These are phyloP conservation scores for Pelmatolapia mariae DNA, from an alignment of 2,113 vertebrate species.

Conservation along the genomic window DNA sequence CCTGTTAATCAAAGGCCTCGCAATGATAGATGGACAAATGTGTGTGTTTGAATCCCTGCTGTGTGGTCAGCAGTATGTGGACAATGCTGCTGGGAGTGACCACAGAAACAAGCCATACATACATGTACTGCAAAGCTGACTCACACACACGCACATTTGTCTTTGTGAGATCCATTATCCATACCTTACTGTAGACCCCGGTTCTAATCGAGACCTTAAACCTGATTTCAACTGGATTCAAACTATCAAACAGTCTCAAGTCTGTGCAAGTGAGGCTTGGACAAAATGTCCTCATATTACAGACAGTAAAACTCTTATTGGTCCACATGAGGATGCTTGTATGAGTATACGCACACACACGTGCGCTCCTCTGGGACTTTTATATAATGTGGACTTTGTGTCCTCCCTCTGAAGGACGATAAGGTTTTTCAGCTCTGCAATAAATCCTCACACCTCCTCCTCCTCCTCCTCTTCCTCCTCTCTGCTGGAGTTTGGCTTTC, in stretches of 20 bases:
- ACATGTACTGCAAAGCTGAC: background rate
- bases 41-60: background rate
- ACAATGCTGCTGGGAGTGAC: background rate
- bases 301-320: background rate
- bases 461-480: background rate
- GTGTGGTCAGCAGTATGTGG: background rate
- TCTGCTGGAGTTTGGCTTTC: conserved; percentile 1
- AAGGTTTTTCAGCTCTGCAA: conserved; percentile 10
- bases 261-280: background rate
- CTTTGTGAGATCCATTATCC: accelerated
- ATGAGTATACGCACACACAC: background rate
- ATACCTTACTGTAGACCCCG: background rate
- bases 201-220: background rate
- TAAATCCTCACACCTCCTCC: conserved; percentile 27
- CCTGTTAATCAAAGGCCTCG: background rate
- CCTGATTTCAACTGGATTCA: background rate
- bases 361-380: background rate
- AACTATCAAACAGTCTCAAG: background rate
- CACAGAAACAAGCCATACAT: background rate
- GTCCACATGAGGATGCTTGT: background rate
- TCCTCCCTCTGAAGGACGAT: conserved; percentile 35
- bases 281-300: background rate
- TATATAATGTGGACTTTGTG: conserved; percentile 23
- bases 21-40: background rate
- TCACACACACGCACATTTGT: background rate